Conservation (phyloP, 2,113 vertebrate genomes). For the Cygnus buccinator region DNA sequence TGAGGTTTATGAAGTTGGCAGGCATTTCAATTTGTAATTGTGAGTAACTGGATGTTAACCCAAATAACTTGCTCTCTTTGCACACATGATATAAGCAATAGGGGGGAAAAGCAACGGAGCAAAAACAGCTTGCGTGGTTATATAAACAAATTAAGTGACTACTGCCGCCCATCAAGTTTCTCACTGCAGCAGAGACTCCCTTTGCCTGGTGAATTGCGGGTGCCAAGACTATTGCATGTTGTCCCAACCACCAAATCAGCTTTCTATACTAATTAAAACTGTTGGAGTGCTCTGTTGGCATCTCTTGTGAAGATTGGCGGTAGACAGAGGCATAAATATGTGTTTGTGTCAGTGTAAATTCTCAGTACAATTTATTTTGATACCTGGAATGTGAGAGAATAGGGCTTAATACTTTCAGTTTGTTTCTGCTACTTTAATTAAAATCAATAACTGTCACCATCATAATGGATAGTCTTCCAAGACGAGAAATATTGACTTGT, state of each 20-base stretch:
- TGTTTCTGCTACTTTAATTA: slow-evolving; percentile 54
- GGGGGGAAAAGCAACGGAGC: background rate
- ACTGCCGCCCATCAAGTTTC: background rate
- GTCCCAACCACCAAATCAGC: background rate
- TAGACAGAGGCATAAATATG: background rate
- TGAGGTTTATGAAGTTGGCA: slow-evolving; percentile 22
- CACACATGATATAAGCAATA: background rate
- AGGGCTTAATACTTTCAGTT: slow-evolving; percentile 31
- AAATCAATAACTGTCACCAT: slow-evolving; percentile 62
- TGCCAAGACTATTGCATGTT: slow-evolving; percentile 23
- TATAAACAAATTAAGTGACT: slow-evolving; percentile 39
- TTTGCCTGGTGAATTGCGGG: background rate
- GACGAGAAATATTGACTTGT: background rate
- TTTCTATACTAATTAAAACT: slow-evolving; percentile 35
- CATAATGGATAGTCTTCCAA: slow-evolving; percentile 12
- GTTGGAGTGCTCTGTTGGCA: background rate
- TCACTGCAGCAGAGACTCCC: background rate
- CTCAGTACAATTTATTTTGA: slow-evolving; percentile 16
- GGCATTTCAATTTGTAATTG: background rate
- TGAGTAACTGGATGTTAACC: slow-evolving; percentile 19
- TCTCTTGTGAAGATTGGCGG: background rate
- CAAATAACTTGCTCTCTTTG: slow-evolving; percentile 23
- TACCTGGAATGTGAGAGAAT: background rate
- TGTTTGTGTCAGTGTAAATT: slow-evolving; percentile 17
- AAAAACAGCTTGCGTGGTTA: background rate